A percentile compares a stretch with the other conserved stretches of the same genome.
phyloP scores from a whole-genome alignment of 2,888 invertebrate species.

The Cyclophora albipunctata region DNA sequence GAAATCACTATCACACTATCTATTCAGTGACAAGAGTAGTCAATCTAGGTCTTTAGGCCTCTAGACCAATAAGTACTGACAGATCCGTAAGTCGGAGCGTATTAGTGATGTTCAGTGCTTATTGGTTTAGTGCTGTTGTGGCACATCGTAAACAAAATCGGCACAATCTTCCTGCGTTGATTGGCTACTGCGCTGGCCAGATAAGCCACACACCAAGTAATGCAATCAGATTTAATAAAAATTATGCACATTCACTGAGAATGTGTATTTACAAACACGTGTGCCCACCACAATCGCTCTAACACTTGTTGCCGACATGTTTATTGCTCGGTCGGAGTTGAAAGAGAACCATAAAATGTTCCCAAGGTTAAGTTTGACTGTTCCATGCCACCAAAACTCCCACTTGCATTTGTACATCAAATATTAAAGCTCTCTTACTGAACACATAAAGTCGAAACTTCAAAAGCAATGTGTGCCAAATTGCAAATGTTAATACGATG shows the following conservation, averaged over 20 bases:
- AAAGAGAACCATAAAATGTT: constrained; percentile 52
- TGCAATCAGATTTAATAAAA: no score
- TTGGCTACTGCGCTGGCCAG: no score
- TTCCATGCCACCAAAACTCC: constrained; percentile 29
- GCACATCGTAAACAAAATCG: no score
- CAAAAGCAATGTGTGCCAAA: not conserved
- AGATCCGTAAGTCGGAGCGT: no score
- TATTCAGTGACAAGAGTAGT: no score
- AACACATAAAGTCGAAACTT: not conserved
- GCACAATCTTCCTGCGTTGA: no score
- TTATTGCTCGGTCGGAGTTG: constrained; percentile 46
- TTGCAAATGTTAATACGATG: constrained; percentile 44
- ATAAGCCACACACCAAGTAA: no score
- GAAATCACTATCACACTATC: no score
- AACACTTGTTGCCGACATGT: constrained; percentile 58
- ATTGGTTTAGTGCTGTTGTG: no score
- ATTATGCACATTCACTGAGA: not conserved
- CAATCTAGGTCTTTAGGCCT: no score
- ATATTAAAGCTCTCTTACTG: not conserved
- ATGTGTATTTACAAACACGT: constrained; percentile 24
- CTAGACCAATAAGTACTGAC: no score
- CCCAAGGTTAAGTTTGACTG: constrained; percentile 64
- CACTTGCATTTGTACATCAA: not conserved
- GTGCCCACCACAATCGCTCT: constrained; percentile 35
- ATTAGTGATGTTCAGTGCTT: no score